phyloP scores from a whole-genome alignment of 2,113 vertebrate genomes.

The Callopanchax toddi region DNA sequence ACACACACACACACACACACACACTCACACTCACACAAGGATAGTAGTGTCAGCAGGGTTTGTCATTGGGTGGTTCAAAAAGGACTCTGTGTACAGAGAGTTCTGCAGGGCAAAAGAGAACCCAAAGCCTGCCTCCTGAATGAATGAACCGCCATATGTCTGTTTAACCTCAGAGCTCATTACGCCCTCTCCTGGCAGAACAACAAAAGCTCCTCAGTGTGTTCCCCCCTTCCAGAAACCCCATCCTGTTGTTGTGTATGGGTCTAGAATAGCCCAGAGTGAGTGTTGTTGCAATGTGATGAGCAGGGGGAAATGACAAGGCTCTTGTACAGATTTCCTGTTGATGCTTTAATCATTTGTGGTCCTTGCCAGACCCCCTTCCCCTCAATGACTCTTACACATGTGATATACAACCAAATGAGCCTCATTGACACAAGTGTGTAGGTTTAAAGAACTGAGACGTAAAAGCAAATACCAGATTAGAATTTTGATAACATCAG shows the following conservation, averaged over 20 bases:
- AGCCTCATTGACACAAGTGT: background rate
- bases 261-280: slow-evolving; percentile 79
- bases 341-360: slow-evolving; percentile 23
- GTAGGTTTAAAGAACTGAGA: too few relatives aligned
- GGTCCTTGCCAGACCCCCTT: slow-evolving; percentile 1
- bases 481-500: background rate
- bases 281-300: slow-evolving; percentile 77
- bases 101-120: slow-evolving; percentile 39
- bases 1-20: background rate
- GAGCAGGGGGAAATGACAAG: slow-evolving; percentile 63
- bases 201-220: slow-evolving; percentile 17
- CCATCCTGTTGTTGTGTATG: slow-evolving; percentile 79
- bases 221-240: slow-evolving; percentile 68
- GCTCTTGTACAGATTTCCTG: background rate
- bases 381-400: too few relatives aligned
- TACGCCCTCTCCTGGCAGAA: slow-evolving; percentile 43
- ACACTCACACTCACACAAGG: slow-evolving; percentile 19
- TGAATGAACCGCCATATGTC: slow-evolving; percentile 62
- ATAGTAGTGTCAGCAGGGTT: slow-evolving; percentile 70
- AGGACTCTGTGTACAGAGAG: slow-evolving; percentile 47
- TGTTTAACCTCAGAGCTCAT: slow-evolving; percentile 15
- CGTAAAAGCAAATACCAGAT: too few relatives aligned
- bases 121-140: slow-evolving; percentile 38
- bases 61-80: slow-evolving; percentile 41
- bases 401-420: background rate